A percentile compares a stretch with the other conserved stretches of the same genome.
Evolutionary conservation across 2,113 vertebrate genomes (phyloP).

Genomic region (Aphelocoma coerulescens): DNA sequence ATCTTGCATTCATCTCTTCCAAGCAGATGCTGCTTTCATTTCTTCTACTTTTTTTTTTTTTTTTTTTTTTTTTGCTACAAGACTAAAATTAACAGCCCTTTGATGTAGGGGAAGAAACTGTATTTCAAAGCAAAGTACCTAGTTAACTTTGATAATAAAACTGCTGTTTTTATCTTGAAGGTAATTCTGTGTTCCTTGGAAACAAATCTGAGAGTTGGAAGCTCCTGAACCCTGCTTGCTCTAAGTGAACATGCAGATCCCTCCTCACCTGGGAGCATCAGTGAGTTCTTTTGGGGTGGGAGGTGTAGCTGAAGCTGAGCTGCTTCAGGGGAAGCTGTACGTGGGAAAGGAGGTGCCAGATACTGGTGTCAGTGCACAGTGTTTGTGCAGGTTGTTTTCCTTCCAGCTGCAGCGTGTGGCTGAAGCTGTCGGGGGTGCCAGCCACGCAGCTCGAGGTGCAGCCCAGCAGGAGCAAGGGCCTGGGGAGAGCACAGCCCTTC

Average conservation of each 20-base stretch:
- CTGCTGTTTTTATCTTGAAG: neutral
- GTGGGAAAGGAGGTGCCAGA: fast-evolving
- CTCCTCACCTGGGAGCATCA: neutral
- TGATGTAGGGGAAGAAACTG: neutral
- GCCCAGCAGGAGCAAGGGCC: neutral
- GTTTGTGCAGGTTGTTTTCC: neutral
- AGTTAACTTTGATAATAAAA: slow-evolving; percentile 14
- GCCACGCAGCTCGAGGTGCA: neutral
- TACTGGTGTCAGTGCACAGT: fast-evolving
- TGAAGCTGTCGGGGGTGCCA: neutral
- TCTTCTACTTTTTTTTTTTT: neutral
- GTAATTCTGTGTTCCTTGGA: slow-evolving; percentile 20
- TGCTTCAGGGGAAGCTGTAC: neutral
- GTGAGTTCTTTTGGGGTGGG: neutral
- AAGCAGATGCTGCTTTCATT: slow-evolving; percentile 55
- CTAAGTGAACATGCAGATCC: neutral
- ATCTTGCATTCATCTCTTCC: slow-evolving; percentile 45
- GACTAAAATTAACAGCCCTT: slow-evolving; percentile 28
- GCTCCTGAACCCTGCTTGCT: neutral
- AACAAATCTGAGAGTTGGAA: neutral
- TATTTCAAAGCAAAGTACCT: slow-evolving; percentile 42
- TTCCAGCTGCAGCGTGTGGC: neutral
- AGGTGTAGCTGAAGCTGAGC: neutral
- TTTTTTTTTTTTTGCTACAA: neutral
- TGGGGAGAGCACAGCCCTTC: neutral